Evolutionary conservation across 2,113 vertebrate genomes (phyloP), one percentile per base, ranked within the genome.

Genomic region (Gnathonemus echidnorhynchus): DNA sequence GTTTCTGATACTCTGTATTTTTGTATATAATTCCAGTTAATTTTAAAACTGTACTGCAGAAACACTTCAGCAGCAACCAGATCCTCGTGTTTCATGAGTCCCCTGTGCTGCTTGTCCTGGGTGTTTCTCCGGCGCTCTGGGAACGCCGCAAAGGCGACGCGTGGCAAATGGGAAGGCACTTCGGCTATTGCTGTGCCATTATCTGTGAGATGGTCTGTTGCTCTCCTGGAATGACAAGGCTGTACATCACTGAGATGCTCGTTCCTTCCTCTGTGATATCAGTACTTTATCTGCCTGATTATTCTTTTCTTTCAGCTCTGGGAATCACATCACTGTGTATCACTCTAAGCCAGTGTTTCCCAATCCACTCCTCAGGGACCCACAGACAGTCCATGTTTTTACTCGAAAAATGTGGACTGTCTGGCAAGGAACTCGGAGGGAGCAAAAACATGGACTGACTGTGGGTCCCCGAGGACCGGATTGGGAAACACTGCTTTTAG

Each of bases 221-320:
- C 35, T 42, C 42, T 21, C 87, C 27, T 49, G 62, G 88, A 90
- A 89, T 56, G 91, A 90, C 89, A 58, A 83, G 85, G 70, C 86
- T 89, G 62, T 89, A 74, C 46, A 77, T 91, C 92, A 88, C 85
- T 77, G 50, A 86, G 46, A 52, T 62, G 89, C 90, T 42, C 56
- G 80, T 88, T 53, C 90, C 89, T 56, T 52, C 52, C 10, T 53
- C 35, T 88, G 52, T n/a, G 88, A 52, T 90, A 74, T 86, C 90
- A 58, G 74, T 89, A 58, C 89, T 86, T 91, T 91, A 45, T 89
- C 90, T 86, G 88, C 39, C 86, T 83, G 74, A 50, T 66, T 88
- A 86, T 91, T 91, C 88, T 92, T 92, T 90, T 27, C 70, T 13
- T 50, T 46, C 19, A 13, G 35, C 90, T 39, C 35, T n/a, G 85